Percentiles rank a stretch among this genome's conserved stretches.
Conservation (phyloP, 2,888 invertebrate species). For the Megalurothrips usitatus region DNA sequence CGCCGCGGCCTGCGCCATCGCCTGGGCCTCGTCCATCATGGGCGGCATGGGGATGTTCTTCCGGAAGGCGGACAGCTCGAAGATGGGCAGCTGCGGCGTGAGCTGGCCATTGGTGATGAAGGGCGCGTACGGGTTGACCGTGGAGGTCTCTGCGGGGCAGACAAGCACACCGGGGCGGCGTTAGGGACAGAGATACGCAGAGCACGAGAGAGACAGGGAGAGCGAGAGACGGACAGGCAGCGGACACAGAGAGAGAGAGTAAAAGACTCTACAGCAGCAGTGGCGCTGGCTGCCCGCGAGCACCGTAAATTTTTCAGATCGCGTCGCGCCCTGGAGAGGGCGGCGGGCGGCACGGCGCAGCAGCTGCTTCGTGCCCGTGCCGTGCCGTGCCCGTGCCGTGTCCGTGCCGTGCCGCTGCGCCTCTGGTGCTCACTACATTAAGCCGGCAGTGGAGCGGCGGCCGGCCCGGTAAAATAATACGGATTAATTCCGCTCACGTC, state of each 20-base stretch:
- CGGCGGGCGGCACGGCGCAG: background rate
- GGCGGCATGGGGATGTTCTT: slow-evolving; percentile 38
- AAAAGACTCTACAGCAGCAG: too few relatives aligned
- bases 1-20: background rate
- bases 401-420: too few relatives aligned
- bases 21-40: background rate
- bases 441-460: slow-evolving; percentile 39
- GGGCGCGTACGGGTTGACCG: slow-evolving; percentile 12
- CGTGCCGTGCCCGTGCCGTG: too few relatives aligned
- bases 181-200: too few relatives aligned
- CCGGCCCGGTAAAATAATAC: slow-evolving; percentile 36
- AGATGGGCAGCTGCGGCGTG: slow-evolving; percentile 38
- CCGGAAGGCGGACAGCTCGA: slow-evolving; percentile 41
- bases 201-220: too few relatives aligned
- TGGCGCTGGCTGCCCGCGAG: background rate
- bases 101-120: slow-evolving; percentile 37
- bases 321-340: background rate
- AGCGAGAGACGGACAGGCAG: too few relatives aligned
- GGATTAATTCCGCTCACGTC: slow-evolving; percentile 11
- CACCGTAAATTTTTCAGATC: slow-evolving; percentile 1
- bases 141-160: background rate
- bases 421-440: background rate
- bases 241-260: too few relatives aligned
- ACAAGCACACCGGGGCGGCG: background rate
- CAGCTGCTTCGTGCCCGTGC: too few relatives aligned